Evolutionary conservation across 2,888 invertebrate species (phyloP), one percentile per base, ranked within the genome.

Genomic region (Choristoneura rosaceana): DNA sequence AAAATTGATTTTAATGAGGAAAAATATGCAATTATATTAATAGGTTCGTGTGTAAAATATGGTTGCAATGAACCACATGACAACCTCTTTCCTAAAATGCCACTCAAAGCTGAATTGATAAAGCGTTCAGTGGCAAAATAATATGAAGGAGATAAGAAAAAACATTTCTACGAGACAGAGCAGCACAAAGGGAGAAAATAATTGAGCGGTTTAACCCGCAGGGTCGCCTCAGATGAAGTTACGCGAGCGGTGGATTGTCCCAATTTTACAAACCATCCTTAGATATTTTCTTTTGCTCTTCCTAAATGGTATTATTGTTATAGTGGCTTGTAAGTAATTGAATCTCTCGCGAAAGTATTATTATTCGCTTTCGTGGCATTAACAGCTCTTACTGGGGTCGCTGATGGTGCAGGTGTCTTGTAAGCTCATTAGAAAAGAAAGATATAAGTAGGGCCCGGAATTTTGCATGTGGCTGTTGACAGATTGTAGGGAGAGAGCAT

Each of bases 141-240:
- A 84, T 80, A 81, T 71, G 64, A 74, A 70, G 65, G 70, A 77
- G 78, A 79, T 79, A 81, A 79, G 76, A 81, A 73, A 75, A 77
- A 82, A 80, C 79, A 79, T 81, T 76, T 76, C 71, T 74, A 67
- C 74, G 73, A 77, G 76, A 77, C 71, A 73, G 74, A 74, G 73
- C 74, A 73, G 76, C 76, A 79, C 79, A 81, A 84, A 81, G 76
- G 78, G 70, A 76, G 73, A 80, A 83, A 81, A 83, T 82, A 83
- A 84, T 82, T 82, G 83, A 82, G 78, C 76, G 79, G 75, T 74
- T 34, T 71, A 61, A 47, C 71, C 71, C 67, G 62, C 63, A 62
- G 71, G 63, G 67, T 45, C 17, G 52, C 58, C 45, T 52, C 61
- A 61, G 66, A 50, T 63, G 69, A 50, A 66, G 62, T 68, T 68